Percentiles rank a stretch among this genome's conserved stretches.
Conservation (phyloP, 2,888 invertebrate genomes). For the Andrena bicolor region DNA sequence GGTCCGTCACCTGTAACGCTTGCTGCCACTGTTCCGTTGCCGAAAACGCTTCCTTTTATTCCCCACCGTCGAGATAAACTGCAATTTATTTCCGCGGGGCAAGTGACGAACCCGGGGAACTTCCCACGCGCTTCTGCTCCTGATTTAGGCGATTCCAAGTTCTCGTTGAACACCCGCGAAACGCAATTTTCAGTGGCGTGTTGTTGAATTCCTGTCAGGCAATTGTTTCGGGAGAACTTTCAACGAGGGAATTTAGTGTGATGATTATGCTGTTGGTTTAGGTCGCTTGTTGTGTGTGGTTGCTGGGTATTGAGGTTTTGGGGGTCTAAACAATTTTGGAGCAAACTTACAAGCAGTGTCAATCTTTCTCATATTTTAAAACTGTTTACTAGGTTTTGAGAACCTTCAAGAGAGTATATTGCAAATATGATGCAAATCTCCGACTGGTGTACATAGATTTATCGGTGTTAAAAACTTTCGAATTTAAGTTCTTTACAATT, state of each 20-base stretch:
- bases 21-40: conserved; percentile 12
- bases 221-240: background rate
- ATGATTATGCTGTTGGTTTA: background rate
- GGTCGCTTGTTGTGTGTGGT: no score
- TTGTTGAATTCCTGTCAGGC: background rate
- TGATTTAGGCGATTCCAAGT: conserved; percentile 30
- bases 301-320: no score
- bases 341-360: no score
- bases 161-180: conserved; percentile 17
- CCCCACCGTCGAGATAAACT: conserved; percentile 26
- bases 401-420: no score
- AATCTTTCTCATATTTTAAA: no score
- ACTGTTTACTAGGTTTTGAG: no score
- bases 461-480: no score
- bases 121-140: background rate
- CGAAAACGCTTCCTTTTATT: conserved; percentile 32
- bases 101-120: background rate
- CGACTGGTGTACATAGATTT: no score
- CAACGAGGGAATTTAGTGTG: background rate
- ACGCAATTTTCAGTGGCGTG: conserved; percentile 19
- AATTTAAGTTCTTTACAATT: no score
- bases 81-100: conserved; percentile 37
- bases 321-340: no score
- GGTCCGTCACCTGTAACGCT: conserved; percentile 39
- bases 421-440: no score